Base-by-base conservation (phyloP, 2,888 invertebrate genomes). In the Psylliodes chrysocephalus region DNA sequence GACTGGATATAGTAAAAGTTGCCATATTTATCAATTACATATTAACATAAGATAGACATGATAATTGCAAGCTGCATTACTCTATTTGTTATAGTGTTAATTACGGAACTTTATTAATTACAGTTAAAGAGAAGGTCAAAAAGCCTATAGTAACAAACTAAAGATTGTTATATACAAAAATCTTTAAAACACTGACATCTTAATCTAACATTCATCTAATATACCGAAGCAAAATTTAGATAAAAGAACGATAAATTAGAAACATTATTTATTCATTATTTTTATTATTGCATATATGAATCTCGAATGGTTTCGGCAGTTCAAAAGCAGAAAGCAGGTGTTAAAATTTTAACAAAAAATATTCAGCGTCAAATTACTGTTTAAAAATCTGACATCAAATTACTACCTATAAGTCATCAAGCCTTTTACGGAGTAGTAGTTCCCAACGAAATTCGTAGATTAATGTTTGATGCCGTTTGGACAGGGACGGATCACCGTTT, bases 361-460 rank as follows among this genome's bases (percentile, higher is more conserved):
- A 38, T 52, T 22, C 28, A 33, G 14, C 17, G 42, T 52, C 60
- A 52, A 52, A 52, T 52, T 52, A 14, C 38, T 38, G 47, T 38
- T 38, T 17, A 42, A 59, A 35, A 19, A 46, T 35, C 25, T 46
- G 40, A 49, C 49, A 25, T 33, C 51, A 60, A 51, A 52, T 60
- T 60, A 30, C 52, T 35, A 25, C 19, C 44, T 14, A 52, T 60
- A 52, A 60, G 42, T 60, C 60, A 49, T 60, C 40, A 42, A 40
- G 17, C 51, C 52, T 46, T 59, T 40, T 60, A 52, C 17, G 52
- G 60, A 40, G 1, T 17, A 40, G 1, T 17, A 28, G 25, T 33
- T 52, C 30, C 40, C 35, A 51, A 35, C 44, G 52, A 33, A 18
- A n/a, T 14, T n/a, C 12, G 12, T 35, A 35, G 35, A 35, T 35